phyloP scores from a whole-genome alignment of 2,888 invertebrate genomes.

The Mimachlamys varia region DNA sequence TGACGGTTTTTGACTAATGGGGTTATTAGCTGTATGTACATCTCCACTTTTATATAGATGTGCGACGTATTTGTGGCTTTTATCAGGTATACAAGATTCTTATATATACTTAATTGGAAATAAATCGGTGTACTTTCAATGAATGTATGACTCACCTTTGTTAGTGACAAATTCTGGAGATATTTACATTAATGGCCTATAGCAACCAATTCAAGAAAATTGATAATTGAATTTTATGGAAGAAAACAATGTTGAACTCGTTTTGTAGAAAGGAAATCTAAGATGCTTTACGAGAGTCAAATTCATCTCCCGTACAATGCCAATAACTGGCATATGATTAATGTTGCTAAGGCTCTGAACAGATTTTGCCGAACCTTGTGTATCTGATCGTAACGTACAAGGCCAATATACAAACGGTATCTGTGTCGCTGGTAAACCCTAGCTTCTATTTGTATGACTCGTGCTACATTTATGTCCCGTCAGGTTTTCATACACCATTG shows the following conservation, averaged over 20 bases:
- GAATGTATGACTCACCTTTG: neutral
- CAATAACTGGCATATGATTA: neutral
- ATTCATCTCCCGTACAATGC: neutral
- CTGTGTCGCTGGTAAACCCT: neutral
- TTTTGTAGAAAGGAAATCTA: constrained; percentile 19
- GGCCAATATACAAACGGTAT: neutral
- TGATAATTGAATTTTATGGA: constrained; percentile 31
- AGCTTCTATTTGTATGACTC: neutral
- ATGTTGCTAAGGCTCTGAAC: neutral
- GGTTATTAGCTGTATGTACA: neutral
- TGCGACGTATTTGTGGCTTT: constrained; percentile 8
- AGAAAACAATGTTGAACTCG: constrained; percentile 19
- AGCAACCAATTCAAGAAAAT: neutral
- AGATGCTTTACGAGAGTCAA: neutral
- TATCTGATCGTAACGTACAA: neutral
- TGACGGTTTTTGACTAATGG: constrained; percentile 3
- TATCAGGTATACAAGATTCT: neutral
- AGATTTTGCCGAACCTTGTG: neutral
- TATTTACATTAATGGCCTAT: constrained; percentile 15
- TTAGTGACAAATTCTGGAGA: constrained; percentile 9
- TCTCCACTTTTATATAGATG: neutral
- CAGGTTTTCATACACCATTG: constrained; percentile 45
- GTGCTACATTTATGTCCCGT: neutral
- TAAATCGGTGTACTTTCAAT: constrained; percentile 28
- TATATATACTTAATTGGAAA: constrained; percentile 15